Conservation (phyloP, 2,113 vertebrate species). For the Laticauda laticaudata region DNA sequence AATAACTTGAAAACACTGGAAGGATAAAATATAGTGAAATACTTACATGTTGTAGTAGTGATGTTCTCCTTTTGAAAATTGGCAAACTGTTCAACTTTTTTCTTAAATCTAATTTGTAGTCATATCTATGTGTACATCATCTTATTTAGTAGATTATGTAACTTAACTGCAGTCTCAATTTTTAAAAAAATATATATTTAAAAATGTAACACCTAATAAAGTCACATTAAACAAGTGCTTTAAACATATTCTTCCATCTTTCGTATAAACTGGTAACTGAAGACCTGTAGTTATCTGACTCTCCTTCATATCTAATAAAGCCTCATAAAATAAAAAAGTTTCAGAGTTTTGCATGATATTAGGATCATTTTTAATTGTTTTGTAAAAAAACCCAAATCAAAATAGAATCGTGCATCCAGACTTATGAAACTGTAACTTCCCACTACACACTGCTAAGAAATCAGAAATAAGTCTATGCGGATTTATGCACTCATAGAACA, state of each 20-base stretch:
- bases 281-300: neutral
- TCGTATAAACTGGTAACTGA: neutral
- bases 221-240: neutral
- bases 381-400: neutral
- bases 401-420: neutral
- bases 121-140: neutral
- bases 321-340: neutral
- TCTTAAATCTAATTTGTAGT: neutral
- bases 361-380: neutral
- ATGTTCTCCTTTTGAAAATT: neutral
- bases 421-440: neutral
- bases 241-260: neutral
- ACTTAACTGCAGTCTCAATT: neutral
- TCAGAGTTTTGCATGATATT: neutral
- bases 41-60: fast-evolving
- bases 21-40: neutral
- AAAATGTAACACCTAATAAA: neutral
- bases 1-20: neutral
- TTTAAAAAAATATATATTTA: neutral
- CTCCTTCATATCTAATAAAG: neutral
- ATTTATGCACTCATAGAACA: neutral
- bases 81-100: neutral
- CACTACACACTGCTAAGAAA: neutral
- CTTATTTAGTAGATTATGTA: neutral
- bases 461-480: neutral